Base-by-base conservation (phyloP, 2,888 invertebrate species). In the Temnothorax unifasciatus region DNA sequence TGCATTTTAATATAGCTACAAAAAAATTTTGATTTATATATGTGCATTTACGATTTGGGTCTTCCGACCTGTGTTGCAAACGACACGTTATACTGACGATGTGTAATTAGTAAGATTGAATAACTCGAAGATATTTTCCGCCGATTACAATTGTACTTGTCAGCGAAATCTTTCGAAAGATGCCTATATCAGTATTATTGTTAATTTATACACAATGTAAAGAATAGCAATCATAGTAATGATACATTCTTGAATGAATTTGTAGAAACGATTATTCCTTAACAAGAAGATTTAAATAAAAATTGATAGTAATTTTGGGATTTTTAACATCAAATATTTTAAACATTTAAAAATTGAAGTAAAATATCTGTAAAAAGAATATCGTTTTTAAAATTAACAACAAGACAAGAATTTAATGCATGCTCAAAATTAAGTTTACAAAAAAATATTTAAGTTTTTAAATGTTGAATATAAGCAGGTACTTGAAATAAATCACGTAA, bases 121-220 rank as follows among this genome's bases (percentile, higher is more conserved):
- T 54, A 29, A 54, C 5, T 13, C 11, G 9, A 54, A 54, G 3
- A 77, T 41, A 54, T 54, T 9, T 68, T 68, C 25, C 52, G n/a
- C 9, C 25, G 25, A 18, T 38, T 50, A 41, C 15, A 54, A 77
- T 54, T 68, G n/a, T 77, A 68, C 18, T 64, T 54, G 41, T 50
- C 13, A 68, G 73, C 52, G 61, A 68, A 85, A 54, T 87, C 77
- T 81, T 85, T 87, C 71, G 87, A 84, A 54, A 69, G 77, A 91
- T 91, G 92, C 92, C 92, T 91, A 90, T 86, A 86, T 88, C 90
- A 91, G 90, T 90, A 92, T 92, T 92, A 89, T 83, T 69, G 54
- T 85, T 85, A 69, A 73, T 68, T 83, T 18, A 11, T 81, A 59
- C 41, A 59, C 34, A 25, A 68, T 68, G 18, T 66, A 66, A 52